Evolutionary conservation across 2,888 invertebrate genomes (phyloP), one percentile per base, ranked within the genome.

Genomic region (Pandemis corylana): DNA sequence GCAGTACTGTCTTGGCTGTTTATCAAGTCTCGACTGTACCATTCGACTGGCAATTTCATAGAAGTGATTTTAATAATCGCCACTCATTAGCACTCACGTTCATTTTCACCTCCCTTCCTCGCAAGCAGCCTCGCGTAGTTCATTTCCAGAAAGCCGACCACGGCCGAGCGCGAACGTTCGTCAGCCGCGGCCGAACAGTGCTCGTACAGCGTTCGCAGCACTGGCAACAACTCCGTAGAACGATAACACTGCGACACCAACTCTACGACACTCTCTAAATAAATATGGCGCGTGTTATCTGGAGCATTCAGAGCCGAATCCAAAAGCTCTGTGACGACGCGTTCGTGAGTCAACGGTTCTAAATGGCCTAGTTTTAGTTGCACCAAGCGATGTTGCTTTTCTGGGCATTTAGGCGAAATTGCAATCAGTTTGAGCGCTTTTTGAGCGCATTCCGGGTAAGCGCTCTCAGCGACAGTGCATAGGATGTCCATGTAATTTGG

Each of bases 251-350:
- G 77, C 7, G 81, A 78, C 0, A 91, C 80, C 42, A 85, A 90
- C 51, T 83, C 82, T 2, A 85, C 79, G 0, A 92, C 77, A 75
- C 89, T 87, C 42, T 85, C 80, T 73, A 94, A 82, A 78, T 90
- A 93, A 15, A 91, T 82, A 78, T 88, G 88, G 1, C 85, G 90
- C 12, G 91, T 70, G 72, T 84, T 90, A 62, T 92, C 92, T 62
- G 88, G 89, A 72, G 88, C 90, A 9, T 78, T 84, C 20, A 85
- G 79, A 0, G 90, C 80, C 3, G 78, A 85, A 2, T 88, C 77
- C 4, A 90, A 75, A 2, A 92, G 78, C 63, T 82, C 84, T 0
- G 76, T 64, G 5, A 90, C 73, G 0, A 90, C 76, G 10, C 78
- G 67, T 5, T 85, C 82, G 9, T 20, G 20, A 0, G 20, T 77